A percentile compares a stretch with the other conserved stretches of the same genome.
phyloP scores from a whole-genome alignment of 2,888 invertebrate species.

The Sphaerophoria taeniata region DNA sequence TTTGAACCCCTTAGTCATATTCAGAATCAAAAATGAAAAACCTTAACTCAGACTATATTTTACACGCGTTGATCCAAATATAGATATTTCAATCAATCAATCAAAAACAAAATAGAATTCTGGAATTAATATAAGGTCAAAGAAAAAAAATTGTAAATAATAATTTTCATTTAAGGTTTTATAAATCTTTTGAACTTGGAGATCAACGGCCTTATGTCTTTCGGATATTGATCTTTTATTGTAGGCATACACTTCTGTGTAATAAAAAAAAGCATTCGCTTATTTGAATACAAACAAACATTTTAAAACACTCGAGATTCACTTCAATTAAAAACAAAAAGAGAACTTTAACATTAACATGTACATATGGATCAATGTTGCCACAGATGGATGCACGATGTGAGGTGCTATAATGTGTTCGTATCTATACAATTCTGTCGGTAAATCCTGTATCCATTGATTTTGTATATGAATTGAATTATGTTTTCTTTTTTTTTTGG shows the following conservation, averaged over 20 bases:
- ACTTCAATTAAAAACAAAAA: not conserved
- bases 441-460: not conserved
- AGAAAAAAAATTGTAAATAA: too few species aligned
- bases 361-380: not conserved
- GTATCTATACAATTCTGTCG: not conserved
- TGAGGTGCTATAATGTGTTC: too few species aligned
- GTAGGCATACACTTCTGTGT: not conserved
- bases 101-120: too few species aligned
- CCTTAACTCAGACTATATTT: too few species aligned
- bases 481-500: not conserved
- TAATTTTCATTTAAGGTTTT: too few species aligned
- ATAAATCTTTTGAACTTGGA: not conserved
- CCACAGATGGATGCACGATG: not conserved
- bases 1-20: too few species aligned
- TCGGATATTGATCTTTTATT: not conserved
- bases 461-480: slow-evolving; percentile 14
- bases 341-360: too few species aligned
- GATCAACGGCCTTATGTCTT: not conserved
- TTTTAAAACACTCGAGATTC: not conserved
- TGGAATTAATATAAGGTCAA: too few species aligned
- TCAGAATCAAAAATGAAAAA: too few species aligned
- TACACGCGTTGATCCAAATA: too few species aligned
- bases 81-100: too few species aligned
- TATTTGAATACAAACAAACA: not conserved
- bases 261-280: not conserved